phyloP scores from a whole-genome alignment of 2,797 vertebrate genomes.

The Dendrocincla fuliginosa region DNA sequence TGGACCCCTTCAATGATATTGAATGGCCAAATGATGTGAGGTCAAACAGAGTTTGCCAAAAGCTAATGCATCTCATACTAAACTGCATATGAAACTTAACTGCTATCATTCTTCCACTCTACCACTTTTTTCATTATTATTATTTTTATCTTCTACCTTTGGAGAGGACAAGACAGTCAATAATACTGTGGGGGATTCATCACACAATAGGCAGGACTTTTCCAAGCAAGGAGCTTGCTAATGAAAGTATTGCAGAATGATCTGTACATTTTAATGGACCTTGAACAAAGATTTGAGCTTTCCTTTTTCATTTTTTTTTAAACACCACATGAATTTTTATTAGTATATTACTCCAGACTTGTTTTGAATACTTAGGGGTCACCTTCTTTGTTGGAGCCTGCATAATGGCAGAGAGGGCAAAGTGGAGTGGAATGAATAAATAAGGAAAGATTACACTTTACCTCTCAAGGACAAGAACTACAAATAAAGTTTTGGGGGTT shows the following conservation, averaged over 20 bases:
- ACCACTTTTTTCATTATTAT: neutral
- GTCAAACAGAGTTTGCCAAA: neutral
- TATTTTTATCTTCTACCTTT: neutral
- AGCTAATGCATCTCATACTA: neutral
- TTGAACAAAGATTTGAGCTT: constrained; percentile 49
- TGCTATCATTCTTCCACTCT: neutral
- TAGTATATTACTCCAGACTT: constrained; percentile 36
- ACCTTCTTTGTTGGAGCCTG: constrained; percentile 22
- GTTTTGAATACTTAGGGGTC: constrained; percentile 54
- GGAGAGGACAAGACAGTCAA: constrained; percentile 15
- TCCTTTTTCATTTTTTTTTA: neutral
- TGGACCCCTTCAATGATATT: neutral
- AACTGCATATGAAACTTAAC: neutral
- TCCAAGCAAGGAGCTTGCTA: neutral
- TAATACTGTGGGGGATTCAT: constrained; percentile 13
- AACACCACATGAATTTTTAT: constrained; percentile 59
- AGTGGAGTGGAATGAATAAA: constrained; percentile 41
- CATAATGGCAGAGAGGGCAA: constrained; percentile 37
- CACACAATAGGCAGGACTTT: constrained; percentile 5
- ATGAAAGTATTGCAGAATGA: constrained; percentile 9
- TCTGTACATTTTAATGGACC: constrained; percentile 57
- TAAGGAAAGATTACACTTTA: neutral
- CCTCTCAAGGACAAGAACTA: constrained; percentile 42
- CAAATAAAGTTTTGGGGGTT: neutral
- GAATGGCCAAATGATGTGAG: neutral